Evolutionary conservation across 2,113 vertebrate species (phyloP).

Genomic region (Amphiprion percula): DNA sequence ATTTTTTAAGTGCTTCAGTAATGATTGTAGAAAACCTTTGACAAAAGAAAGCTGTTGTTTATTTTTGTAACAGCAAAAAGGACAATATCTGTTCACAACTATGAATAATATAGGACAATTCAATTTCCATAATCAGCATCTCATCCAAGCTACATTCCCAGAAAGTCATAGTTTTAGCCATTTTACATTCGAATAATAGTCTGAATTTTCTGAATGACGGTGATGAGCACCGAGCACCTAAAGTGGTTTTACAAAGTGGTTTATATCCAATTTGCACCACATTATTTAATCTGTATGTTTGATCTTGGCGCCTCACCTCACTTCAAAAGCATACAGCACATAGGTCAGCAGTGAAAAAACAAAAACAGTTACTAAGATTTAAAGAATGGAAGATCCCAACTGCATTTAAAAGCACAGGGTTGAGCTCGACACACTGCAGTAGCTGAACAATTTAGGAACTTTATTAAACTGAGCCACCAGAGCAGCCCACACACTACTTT

Average conservation of each 20-base stretch:
- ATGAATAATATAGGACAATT: constrained; percentile 54
- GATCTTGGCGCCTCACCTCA: background rate
- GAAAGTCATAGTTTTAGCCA: background rate
- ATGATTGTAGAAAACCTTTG: constrained; percentile 65
- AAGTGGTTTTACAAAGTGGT: background rate
- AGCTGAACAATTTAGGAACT: constrained; percentile 38
- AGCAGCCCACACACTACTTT: constrained; percentile 41
- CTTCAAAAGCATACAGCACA: background rate
- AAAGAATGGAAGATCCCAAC: constrained; percentile 9
- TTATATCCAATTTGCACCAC: constrained; percentile 8
- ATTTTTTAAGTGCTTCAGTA: constrained; percentile 75
- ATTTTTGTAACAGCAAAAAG: constrained; percentile 40
- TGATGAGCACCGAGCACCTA: background rate
- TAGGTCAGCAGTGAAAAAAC: background rate
- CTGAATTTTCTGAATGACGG: background rate
- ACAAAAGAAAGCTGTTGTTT: constrained; percentile 58
- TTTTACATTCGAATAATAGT: constrained; percentile 10
- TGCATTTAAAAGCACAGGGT: constrained; percentile 15
- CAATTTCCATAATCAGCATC: constrained; percentile 49
- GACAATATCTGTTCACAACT: constrained; percentile 41
- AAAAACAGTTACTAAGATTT: background rate
- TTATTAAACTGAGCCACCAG: constrained; percentile 32
- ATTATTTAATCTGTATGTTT: background rate
- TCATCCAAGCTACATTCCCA: constrained; percentile 24
- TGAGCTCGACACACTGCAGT: constrained; percentile 32